A percentile compares a stretch with the other conserved stretches of the same genome.
Conservation (phyloP, 2,797 vertebrate species). For the Buceros bicornis region DNA sequence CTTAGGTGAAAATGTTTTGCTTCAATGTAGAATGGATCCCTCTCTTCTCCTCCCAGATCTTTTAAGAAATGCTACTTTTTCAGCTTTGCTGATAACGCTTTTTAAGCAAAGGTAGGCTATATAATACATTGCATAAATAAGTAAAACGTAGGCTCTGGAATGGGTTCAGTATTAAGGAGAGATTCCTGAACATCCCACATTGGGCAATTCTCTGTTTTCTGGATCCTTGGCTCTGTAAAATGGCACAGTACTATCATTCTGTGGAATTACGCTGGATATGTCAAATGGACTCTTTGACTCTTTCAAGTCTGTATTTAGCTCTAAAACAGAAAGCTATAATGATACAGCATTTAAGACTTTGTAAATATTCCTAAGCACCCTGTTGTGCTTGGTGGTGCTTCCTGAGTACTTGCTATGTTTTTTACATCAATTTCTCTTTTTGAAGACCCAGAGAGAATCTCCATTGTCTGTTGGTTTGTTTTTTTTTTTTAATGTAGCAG, state of each 20-base stretch:
- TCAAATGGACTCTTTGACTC: neutral
- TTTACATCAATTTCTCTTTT: neutral
- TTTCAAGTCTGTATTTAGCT: neutral
- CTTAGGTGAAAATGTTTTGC: neutral
- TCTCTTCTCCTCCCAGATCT: neutral
- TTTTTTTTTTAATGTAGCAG: neutral
- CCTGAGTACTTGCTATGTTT: neutral
- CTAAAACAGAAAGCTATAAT: neutral
- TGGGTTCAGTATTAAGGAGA: neutral
- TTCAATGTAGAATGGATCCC: neutral
- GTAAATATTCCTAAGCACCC: neutral
- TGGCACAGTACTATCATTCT: neutral
- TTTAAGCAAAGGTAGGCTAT: neutral
- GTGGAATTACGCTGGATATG: neutral
- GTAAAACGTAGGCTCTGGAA: neutral
- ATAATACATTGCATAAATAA: neutral
- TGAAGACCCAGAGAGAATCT: neutral
- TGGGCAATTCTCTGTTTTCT: neutral
- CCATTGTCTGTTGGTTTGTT: neutral
- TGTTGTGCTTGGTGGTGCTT: neutral
- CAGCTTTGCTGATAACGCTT: neutral
- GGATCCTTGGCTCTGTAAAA: neutral
- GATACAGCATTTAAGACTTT: neutral
- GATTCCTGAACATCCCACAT: neutral
- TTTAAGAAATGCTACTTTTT: neutral